These are phyloP conservation scores for Leptocoma aspasia DNA, from an alignment of 2,113 vertebrate species.

Conservation along the genomic window DNA sequence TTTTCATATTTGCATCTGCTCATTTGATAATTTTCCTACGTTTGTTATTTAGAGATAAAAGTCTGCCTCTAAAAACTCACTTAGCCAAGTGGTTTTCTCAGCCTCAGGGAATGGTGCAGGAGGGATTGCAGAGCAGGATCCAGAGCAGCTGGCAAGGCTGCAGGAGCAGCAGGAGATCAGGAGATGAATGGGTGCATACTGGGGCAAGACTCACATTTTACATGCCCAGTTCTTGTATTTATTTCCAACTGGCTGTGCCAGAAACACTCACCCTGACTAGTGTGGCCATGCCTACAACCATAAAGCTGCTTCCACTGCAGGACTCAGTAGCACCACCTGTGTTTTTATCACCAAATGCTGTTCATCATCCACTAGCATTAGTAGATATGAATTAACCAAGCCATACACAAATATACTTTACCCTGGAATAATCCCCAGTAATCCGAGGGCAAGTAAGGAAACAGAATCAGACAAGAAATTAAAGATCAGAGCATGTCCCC, in stretches of 20 bases:
- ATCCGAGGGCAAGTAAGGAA: background rate
- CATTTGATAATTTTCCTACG: background rate
- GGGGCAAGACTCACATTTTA: background rate
- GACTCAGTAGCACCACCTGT: background rate
- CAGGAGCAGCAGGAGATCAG: slow-evolving; percentile 1
- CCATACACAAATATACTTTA: slow-evolving; percentile 13
- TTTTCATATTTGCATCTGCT: slow-evolving; percentile 1
- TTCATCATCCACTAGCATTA: background rate
- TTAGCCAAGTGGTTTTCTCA: slow-evolving; percentile 28
- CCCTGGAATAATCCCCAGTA: background rate
- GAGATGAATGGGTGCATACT: background rate
- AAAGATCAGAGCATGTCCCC: background rate
- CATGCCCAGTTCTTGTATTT: background rate
- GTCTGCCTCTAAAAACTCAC: slow-evolving; percentile 19
- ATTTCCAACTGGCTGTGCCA: background rate
- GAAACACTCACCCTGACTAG: background rate
- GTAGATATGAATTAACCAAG: slow-evolving; percentile 33
- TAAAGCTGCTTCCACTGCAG: background rate
- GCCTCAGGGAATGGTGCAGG: slow-evolving; percentile 4
- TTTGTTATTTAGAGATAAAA: slow-evolving; percentile 42
- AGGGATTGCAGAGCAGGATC: slow-evolving; percentile 24
- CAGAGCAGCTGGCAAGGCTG: background rate
- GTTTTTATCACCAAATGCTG: background rate
- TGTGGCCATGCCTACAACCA: background rate
- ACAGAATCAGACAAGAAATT: background rate